A percentile compares a stretch with the other conserved stretches of the same genome.
Evolutionary conservation across 2,888 invertebrate genomes (phyloP).

Genomic region (Caenorhabditis sp.): DNA sequence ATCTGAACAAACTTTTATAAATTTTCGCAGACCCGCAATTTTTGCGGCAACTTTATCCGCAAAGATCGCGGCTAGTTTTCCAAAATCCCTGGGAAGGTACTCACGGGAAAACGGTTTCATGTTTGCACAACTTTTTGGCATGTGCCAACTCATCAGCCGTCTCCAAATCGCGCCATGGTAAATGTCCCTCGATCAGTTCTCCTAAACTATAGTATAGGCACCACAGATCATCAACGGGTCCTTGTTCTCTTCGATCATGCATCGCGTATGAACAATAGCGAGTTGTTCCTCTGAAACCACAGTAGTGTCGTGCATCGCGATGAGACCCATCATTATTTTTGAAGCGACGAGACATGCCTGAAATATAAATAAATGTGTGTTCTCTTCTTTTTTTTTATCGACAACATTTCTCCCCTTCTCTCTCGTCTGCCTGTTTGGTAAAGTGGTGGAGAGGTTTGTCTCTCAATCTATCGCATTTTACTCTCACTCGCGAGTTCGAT

Average conservation of each 20-base stretch:
- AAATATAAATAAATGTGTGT: not conserved
- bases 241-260: conserved; percentile 60
- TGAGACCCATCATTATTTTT: conserved; percentile 47
- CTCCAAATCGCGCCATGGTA: conserved; percentile 60
- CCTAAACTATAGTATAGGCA: conserved; percentile 59
- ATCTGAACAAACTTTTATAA: conserved; percentile 16
- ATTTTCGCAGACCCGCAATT: no score
- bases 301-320: conserved; percentile 52
- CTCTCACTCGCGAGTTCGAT: not conserved
- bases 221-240: conserved; percentile 61
- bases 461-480: not conserved
- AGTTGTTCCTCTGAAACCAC: conserved; percentile 66
- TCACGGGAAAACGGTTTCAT: conserved; percentile 21
- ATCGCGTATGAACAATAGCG: conserved; percentile 63
- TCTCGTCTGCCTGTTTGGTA: not conserved
- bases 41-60: no score
- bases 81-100: no score
- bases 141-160: conserved; percentile 50
- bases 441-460: not conserved
- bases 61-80: no score
- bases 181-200: conserved; percentile 57
- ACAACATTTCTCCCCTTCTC: not conserved
- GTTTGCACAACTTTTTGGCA: conserved; percentile 35
- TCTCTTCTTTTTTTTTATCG: not conserved
- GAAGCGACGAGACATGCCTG: conserved; percentile 49